Base-by-base conservation (phyloP, 2,797 vertebrate species). In the Heterohyrax brucei region DNA sequence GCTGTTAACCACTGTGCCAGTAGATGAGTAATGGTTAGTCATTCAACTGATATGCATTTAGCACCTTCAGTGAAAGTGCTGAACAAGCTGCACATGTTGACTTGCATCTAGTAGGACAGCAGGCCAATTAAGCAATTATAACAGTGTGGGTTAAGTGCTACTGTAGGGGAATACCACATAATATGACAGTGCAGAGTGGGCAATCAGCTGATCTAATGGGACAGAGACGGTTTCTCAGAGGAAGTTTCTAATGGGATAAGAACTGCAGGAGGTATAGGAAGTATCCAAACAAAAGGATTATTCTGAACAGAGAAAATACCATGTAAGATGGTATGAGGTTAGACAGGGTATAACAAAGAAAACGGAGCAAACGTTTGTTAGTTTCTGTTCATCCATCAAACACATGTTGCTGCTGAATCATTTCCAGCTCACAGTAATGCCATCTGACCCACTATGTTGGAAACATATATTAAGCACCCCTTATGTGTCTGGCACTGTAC, bases 201-300 rank as follows among this genome's bases (percentile, higher is more conserved):
- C 44, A 95, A 39, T 56, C 62, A 50, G 8, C 30, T 10, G 7
- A 80, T 28, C 26, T 14, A 72, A n/a, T 0, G 18, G 75, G 68
- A 85, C 28, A 73, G 30, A 56, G 18, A 44, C 16, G 26, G 26
- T 66, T 85, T 77, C 73, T 79, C 56, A 62, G 81, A 10, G 50
- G 76, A 62, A 59, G 19, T 64, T 21, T 61, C 21, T 76, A 70
- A 26, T 59, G 53, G 26, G 39, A 30, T 44, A 56, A 70, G 59
- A 50, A 6, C n/a, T 1, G 7, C 3, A 0, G 1, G 44, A 92
- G 48, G 4, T 1, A 0, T 61, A 14, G 14, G 30, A 19, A 21
- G 66, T 10, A 59, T 10, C 10, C 64, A 77, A 80, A 82, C 48
- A 66, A 10, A 70, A 14, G 56, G 26, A 9, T 16, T 5, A 7